A percentile compares a stretch with the other conserved stretches of the same genome.
Conservation (phyloP, 2,113 vertebrate genomes). For the Siniperca knerii region DNA sequence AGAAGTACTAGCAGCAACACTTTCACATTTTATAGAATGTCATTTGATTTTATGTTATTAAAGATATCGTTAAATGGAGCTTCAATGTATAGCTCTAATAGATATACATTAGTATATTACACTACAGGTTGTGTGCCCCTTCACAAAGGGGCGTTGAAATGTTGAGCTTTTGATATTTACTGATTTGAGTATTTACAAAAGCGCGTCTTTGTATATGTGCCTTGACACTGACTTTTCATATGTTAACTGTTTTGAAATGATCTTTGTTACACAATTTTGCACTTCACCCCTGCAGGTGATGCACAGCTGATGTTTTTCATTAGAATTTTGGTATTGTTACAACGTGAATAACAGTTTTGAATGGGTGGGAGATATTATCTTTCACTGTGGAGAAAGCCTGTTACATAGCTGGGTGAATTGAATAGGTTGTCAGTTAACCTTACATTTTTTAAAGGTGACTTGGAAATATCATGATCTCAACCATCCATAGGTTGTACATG, state of each 20-base stretch:
- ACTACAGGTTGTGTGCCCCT: conserved; percentile 36
- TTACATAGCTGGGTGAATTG: conserved; percentile 23
- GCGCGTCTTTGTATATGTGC: conserved; percentile 58
- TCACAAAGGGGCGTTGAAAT: conserved; percentile 21
- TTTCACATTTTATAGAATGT: conserved; percentile 13
- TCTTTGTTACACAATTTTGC: conserved; percentile 14
- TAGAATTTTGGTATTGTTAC: conserved; percentile 11
- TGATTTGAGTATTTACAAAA: conserved; percentile 53
- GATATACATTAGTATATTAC: conserved; percentile 12
- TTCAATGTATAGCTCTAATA: not conserved
- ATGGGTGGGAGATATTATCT: conserved; percentile 7
- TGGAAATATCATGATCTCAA: conserved; percentile 20
- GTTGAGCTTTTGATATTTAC: conserved; percentile 56
- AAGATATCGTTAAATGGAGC: conserved; percentile 20
- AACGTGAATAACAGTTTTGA: conserved; percentile 1
- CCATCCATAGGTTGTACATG: conserved; percentile 38
- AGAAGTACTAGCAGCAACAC: not conserved
- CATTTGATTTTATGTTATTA: conserved; percentile 39
- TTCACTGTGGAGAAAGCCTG: conserved; percentile 36
- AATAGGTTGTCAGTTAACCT: conserved; percentile 12
- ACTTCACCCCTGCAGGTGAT: conserved; percentile 12
- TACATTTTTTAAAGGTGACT: conserved; percentile 7
- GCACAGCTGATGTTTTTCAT: conserved; percentile 14
- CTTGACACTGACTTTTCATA: conserved; percentile 64
- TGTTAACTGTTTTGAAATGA: conserved; percentile 23